These are phyloP conservation scores for Tenualosa ilisha DNA, from an alignment of 2,797 vertebrate genomes.

Conservation along the genomic window DNA sequence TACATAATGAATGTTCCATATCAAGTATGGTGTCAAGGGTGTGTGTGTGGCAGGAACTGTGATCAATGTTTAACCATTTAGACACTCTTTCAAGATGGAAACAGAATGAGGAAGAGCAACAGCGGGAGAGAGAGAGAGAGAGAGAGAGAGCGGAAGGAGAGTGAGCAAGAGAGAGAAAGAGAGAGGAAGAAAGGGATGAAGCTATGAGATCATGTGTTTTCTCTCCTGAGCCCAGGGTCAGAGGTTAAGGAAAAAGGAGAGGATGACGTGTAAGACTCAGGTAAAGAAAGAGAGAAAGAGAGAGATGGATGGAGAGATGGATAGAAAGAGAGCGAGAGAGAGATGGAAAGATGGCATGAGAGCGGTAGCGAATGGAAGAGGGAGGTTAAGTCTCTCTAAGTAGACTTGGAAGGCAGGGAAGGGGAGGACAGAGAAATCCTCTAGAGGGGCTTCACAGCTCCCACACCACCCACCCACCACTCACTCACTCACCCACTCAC, in stretches of 20 bases:
- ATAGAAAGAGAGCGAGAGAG: background rate
- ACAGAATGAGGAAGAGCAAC: background rate
- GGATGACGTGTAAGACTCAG: background rate
- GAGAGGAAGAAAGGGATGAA: background rate
- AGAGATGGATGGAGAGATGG: background rate
- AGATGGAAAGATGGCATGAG: background rate
- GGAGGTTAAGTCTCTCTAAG: background rate
- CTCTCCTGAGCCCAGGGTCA: background rate
- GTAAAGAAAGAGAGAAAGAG: background rate
- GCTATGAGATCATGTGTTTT: conserved; percentile 4
- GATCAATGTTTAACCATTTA: background rate
- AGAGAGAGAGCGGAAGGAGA: background rate
- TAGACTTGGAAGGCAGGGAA: background rate
- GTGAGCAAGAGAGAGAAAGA: background rate
- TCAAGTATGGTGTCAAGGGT: background rate
- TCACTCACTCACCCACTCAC: too few relatives aligned
- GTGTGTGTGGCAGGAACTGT: background rate
- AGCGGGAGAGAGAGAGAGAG: background rate
- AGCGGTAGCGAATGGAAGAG: background rate
- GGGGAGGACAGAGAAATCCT: background rate
- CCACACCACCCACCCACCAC: background rate
- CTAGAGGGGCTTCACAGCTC: background rate
- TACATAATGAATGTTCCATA: too few relatives aligned
- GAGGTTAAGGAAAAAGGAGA: background rate
- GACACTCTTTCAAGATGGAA: background rate